These are phyloP conservation scores for Rhabdophis nuchalis DNA, from an alignment of 2,797 vertebrate species.

Conservation along the genomic window DNA sequence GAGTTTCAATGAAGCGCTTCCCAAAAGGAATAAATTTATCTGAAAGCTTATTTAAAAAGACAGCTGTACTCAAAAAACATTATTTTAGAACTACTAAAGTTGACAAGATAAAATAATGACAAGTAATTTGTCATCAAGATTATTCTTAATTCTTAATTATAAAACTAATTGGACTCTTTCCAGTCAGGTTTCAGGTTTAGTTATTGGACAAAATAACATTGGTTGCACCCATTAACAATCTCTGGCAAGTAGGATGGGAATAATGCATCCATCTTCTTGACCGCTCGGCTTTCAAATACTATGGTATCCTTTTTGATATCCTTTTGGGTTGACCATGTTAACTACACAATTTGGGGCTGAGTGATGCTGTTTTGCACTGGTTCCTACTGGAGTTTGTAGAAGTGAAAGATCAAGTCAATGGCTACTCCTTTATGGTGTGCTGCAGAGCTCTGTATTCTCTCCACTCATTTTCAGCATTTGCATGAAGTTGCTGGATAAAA, in stretches of 20 bases:
- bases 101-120: too few species aligned
- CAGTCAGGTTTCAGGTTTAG: neutral
- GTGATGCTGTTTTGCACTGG: neutral
- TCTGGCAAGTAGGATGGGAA: neutral
- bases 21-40: neutral
- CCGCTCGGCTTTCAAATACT: neutral
- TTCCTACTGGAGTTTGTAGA: neutral
- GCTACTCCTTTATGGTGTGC: neutral
- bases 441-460: neutral
- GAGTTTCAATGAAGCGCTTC: neutral
- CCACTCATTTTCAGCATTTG: neutral
- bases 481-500: neutral
- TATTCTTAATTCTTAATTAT: conserved; percentile 1
- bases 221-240: neutral
- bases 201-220: neutral
- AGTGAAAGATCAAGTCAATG: neutral
- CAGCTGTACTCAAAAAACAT: neutral
- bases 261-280: neutral
- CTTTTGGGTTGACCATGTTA: too few species aligned
- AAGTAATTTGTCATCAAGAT: neutral
- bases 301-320: neutral
- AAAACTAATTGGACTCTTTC: neutral
- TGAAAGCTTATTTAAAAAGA: neutral
- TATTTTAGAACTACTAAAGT: neutral
- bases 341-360: neutral